phyloP scores from a whole-genome alignment of 2,797 vertebrate species.

The Sebastes taczanowskii region DNA sequence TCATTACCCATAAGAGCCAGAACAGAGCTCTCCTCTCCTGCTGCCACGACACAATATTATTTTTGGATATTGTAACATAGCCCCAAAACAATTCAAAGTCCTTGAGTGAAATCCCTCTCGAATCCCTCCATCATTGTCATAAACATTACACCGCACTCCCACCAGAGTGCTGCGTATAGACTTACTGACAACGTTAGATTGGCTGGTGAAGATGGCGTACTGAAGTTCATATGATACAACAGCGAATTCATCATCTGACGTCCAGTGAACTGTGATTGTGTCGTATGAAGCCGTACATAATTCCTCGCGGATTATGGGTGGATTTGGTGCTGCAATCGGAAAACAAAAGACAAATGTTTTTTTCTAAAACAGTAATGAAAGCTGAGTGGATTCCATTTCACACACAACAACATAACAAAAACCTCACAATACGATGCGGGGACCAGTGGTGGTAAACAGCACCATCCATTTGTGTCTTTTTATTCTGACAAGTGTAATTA shows the following conservation, averaged over 20 bases:
- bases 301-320: constrained; percentile 95
- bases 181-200: constrained; percentile 98
- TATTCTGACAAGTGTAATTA: constrained; percentile 60
- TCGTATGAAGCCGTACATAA: constrained; percentile 97
- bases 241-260: constrained; percentile 95
- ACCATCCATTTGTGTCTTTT: constrained; percentile 35
- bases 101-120: constrained; percentile 32
- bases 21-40: constrained; percentile 22
- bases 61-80: constrained; percentile 41
- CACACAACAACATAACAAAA: constrained; percentile 6
- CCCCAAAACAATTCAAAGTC: constrained; percentile 27
- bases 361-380: constrained; percentile 24
- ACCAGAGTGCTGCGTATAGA: constrained; percentile 47
- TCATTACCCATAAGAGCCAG: constrained; percentile 46
- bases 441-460: constrained; percentile 29
- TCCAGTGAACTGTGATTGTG: constrained; percentile 98
- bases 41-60: constrained; percentile 22
- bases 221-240: constrained; percentile 97
- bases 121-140: constrained; percentile 32
- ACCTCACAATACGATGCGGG: constrained; percentile 5
- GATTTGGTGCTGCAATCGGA: constrained; percentile 88
- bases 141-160: neutral
- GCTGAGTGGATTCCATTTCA: constrained; percentile 10
- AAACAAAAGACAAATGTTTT: constrained; percentile 42
- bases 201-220: constrained; percentile 97